Evolutionary conservation across 2,113 vertebrate species (phyloP), one percentile per base, ranked within the genome.

Genomic region (Lycocorax pyrrhopterus): DNA sequence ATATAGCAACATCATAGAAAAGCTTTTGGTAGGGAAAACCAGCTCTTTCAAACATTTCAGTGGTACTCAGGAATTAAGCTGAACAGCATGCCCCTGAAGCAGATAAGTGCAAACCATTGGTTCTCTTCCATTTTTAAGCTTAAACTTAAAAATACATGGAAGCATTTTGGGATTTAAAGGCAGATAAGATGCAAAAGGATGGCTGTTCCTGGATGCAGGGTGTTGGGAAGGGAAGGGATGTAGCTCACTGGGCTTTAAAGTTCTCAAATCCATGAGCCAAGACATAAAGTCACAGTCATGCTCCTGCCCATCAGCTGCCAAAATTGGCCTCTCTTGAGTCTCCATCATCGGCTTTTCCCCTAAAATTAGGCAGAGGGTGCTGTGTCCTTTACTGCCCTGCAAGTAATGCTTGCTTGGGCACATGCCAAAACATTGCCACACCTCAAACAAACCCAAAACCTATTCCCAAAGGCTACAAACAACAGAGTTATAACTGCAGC

Each of bases 331-430:
- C 55, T 68, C 23, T 47, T 4, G 3, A 27, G 51, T 30, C 27
- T 66, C 41, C 17, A 39, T 44, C 27, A n/a, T 11, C 1, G 6
- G 20, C n/a, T 86, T 86, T 90, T 59, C 63, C 59, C 52, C 84
- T 74, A 53, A 68, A 89, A 78, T 47, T 64, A 90, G 69, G 41
- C 72, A 96, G 85, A 84, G 33, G 44, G 76, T 94, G 79, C 82
- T 84, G 60, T 71, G 52, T 78, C 72, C 72, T 89, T 83, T 22
- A 14, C 30, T 66, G 71, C 21, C 16, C 46, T 77, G 46, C 72
- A 69, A 62, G 19, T 35, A 56, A 7, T 0, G 0, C 22, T 73
- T 5, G 3, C 29, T 58, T 20, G 9, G 43, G 53, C 67, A 64
- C 29, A 9, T 3, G 2, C 33, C 56, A 55, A 86, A 81, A 59